Evolutionary conservation across 1,140 invertebrate genomes (phyloP).

Genomic region (Calliphora vicina): DNA sequence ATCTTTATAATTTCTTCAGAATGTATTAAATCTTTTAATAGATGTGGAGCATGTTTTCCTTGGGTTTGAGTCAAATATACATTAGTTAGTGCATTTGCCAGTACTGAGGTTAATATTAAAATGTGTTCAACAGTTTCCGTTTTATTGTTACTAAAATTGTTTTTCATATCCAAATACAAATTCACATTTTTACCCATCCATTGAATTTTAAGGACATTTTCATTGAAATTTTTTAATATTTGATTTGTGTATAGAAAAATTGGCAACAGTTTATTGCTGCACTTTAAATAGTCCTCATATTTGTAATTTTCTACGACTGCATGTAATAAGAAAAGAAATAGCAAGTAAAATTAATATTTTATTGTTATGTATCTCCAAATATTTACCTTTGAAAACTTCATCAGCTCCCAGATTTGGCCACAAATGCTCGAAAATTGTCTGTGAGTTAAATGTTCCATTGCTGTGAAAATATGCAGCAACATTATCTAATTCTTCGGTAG

Average conservation of each 20-base stretch:
- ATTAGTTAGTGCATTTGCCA: conserved; percentile 42
- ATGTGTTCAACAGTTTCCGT: conserved; percentile 26
- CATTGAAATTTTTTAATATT: not conserved
- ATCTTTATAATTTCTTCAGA: conserved; percentile 31
- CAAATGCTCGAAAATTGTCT: not conserved
- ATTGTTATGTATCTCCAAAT: not conserved
- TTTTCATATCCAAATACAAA: not conserved
- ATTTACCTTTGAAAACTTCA: not conserved
- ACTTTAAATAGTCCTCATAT: conserved; percentile 16
- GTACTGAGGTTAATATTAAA: conserved; percentile 35
- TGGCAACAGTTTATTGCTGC: not conserved
- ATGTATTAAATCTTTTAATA: conserved; percentile 41
- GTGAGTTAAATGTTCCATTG: not conserved
- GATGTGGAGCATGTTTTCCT: conserved; percentile 40
- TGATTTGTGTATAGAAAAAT: conserved; percentile 18
- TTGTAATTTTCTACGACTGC: not conserved
- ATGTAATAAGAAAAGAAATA: not conserved
- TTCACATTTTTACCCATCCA: conserved; percentile 32
- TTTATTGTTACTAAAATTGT: not conserved
- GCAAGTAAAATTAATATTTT: not conserved
- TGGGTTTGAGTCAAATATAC: conserved; percentile 34
- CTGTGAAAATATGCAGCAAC: not conserved
- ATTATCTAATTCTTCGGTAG: not conserved
- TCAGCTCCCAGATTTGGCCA: not conserved
- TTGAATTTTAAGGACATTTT: conserved; percentile 9